Conservation (phyloP, 2,797 vertebrate species). For the Calcarius lapponicus region DNA sequence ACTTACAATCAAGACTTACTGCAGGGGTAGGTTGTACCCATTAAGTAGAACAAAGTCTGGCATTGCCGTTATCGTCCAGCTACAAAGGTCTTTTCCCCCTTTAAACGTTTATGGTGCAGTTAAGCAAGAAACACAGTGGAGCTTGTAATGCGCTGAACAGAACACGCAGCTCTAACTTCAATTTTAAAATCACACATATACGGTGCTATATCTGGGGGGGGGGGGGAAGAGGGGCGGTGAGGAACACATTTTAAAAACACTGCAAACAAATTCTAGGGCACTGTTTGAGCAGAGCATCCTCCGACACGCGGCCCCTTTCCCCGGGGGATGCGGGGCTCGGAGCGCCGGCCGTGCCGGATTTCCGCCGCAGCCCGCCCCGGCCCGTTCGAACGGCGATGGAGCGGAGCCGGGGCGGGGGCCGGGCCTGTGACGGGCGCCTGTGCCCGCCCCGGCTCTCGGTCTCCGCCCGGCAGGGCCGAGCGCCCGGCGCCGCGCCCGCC, state of each 20-base stretch:
- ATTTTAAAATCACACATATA: background rate
- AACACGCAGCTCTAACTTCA: background rate
- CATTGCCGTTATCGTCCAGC: background rate
- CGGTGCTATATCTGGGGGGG: accelerated
- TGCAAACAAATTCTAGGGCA: background rate
- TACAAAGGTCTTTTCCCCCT: background rate
- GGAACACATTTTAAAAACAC: accelerated
- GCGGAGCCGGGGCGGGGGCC: background rate
- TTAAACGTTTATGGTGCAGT: background rate
- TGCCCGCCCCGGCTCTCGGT: background rate
- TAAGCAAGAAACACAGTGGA: background rate
- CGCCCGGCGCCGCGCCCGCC: background rate
- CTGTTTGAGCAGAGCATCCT: background rate
- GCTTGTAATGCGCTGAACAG: background rate
- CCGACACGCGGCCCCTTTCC: background rate
- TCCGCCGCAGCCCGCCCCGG: background rate
- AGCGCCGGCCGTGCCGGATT: background rate
- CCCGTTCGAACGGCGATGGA: background rate
- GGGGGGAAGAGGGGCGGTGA: accelerated
- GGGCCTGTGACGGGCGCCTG: background rate
- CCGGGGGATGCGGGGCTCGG: background rate
- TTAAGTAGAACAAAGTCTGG: background rate
- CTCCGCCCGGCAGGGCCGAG: background rate
- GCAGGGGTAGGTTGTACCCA: background rate
- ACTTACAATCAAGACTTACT: background rate